These are phyloP conservation scores for Trichosurus vulpecula DNA, from an alignment of 2,797 vertebrate species.

Conservation along the genomic window DNA sequence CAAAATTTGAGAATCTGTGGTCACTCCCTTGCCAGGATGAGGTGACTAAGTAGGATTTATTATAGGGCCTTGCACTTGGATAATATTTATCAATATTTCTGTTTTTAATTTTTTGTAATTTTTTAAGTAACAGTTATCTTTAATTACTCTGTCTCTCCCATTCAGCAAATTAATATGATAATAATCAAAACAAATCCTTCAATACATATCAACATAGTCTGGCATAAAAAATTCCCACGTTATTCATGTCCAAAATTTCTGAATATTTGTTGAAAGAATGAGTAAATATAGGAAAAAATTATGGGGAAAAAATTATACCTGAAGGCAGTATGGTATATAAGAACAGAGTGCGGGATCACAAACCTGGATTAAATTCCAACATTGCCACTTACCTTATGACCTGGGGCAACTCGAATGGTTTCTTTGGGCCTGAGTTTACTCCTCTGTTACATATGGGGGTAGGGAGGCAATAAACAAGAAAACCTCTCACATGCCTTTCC, in stretches of 20 bases:
- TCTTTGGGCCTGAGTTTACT: too few relatives aligned
- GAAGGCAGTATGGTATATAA: background rate
- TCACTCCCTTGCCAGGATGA: background rate
- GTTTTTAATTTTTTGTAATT: background rate
- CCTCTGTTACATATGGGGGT: background rate
- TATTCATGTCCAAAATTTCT: background rate
- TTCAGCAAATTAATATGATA: background rate
- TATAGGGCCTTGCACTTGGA: background rate
- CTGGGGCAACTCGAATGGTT: background rate
- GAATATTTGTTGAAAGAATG: background rate
- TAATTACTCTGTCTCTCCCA: background rate
- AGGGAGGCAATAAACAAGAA: background rate
- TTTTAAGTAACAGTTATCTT: background rate
- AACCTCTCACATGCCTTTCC: background rate
- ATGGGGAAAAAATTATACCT: background rate
- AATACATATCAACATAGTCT: background rate
- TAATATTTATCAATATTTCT: background rate
- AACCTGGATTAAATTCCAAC: background rate
- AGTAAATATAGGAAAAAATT: background rate
- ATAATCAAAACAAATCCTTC: background rate
- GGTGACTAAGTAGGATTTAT: background rate
- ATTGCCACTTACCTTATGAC: background rate
- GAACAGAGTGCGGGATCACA: background rate
- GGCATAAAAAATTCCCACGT: background rate
- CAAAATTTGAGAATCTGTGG: background rate